These are phyloP conservation scores for Leptodirus hochenwartii DNA, from an alignment of 2,888 invertebrate genomes.

Conservation along the genomic window DNA sequence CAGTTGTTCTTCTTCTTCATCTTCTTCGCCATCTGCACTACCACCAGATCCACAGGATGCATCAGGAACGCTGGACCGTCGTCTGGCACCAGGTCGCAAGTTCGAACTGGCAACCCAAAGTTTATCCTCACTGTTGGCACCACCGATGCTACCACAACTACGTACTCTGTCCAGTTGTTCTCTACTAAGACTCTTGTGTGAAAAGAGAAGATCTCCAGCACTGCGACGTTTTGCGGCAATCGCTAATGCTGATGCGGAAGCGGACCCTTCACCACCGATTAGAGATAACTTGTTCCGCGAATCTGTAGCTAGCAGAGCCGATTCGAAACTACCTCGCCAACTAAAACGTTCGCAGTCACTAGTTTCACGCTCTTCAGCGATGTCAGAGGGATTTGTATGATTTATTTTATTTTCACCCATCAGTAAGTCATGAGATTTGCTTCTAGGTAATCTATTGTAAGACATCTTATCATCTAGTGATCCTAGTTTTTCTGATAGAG, in stretches of 20 bases:
- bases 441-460: constrained; percentile 45
- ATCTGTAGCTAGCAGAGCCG: constrained; percentile 75
- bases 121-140: constrained; percentile 36
- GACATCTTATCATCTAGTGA: constrained; percentile 30
- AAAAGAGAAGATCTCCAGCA: constrained; percentile 66
- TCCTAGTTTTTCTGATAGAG: constrained; percentile 22
- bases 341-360: constrained; percentile 81
- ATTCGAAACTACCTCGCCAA: constrained; percentile 85
- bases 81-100: constrained; percentile 23
- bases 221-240: constrained; percentile 62
- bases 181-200: constrained; percentile 59
- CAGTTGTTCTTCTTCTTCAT: constrained; percentile 26
- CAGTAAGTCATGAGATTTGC: constrained; percentile 65
- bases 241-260: constrained; percentile 42
- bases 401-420: constrained; percentile 37
- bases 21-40: constrained; percentile 33
- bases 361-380: constrained; percentile 47
- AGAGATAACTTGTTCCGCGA: constrained; percentile 58
- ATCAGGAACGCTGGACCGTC: constrained; percentile 41
- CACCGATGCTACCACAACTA: constrained; percentile 73
- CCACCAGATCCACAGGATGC: constrained; percentile 29
- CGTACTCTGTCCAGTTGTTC: constrained; percentile 54
- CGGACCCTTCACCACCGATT: constrained; percentile 41
- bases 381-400: constrained; percentile 33
- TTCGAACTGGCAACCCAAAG: constrained; percentile 24